Percentiles rank a stretch among this genome's conserved stretches.
Evolutionary conservation across 2,113 vertebrate species (phyloP).

Genomic region (Zapus hudsonius): DNA sequence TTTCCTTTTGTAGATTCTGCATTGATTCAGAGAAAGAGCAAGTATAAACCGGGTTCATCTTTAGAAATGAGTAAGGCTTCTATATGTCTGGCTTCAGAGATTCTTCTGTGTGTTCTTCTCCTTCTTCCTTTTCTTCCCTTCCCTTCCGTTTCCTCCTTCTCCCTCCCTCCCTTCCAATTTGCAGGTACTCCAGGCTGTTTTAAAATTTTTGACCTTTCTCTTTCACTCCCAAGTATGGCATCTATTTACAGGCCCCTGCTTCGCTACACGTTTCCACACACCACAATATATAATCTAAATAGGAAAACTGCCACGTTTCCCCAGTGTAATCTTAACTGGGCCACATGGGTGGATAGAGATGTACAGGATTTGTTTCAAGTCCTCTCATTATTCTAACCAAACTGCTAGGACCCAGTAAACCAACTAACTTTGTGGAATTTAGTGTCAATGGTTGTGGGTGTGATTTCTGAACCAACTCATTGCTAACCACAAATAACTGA

Average conservation of each 20-base stretch:
- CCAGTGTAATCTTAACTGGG: constrained; percentile 41
- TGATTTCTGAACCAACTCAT: constrained; percentile 57
- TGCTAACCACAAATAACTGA: constrained; percentile 38
- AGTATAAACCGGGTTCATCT: not conserved
- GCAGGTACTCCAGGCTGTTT: not conserved
- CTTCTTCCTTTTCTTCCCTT: not conserved
- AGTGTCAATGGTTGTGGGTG: not conserved
- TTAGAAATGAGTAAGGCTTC: constrained; percentile 50
- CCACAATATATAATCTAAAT: constrained; percentile 44
- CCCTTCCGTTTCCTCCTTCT: not conserved
- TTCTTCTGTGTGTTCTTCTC: not conserved
- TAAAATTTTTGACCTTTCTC: not conserved
- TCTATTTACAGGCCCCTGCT: not conserved
- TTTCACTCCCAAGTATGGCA: not conserved
- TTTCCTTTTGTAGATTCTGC: constrained; percentile 37
- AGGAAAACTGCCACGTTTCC: not conserved
- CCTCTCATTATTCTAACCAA: constrained; percentile 43
- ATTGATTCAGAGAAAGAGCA: constrained; percentile 46
- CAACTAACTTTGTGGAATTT: not conserved
- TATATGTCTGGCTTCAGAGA: constrained; percentile 45
- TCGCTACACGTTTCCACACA: not conserved
- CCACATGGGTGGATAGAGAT: not conserved
- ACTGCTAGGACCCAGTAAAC: not conserved
- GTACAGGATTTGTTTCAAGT: not conserved
- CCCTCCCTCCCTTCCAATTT: not conserved